phyloP scores from a whole-genome alignment of 2,797 vertebrate species.

The Sciurus vulgaris region DNA sequence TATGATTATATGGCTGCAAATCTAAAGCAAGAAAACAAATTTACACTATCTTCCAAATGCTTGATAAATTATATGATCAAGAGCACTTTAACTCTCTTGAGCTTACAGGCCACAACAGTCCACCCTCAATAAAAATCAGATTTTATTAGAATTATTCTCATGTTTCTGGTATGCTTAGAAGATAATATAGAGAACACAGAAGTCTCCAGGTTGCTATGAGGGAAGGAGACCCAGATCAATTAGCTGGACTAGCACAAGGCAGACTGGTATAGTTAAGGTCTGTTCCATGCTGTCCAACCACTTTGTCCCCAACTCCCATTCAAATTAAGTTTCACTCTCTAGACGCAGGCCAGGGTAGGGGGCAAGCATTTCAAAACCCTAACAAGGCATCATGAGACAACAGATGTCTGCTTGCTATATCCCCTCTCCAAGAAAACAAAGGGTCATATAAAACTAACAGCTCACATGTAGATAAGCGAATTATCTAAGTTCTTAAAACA shows the following conservation, averaged over 20 bases:
- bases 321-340: not conserved
- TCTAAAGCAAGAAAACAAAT: constrained; percentile 33
- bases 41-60: not conserved
- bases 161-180: not conserved
- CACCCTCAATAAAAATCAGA: constrained; percentile 24
- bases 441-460: not conserved
- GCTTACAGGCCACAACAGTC: not conserved
- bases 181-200: constrained; percentile 31
- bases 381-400: not conserved
- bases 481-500: not conserved
- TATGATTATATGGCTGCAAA: not conserved
- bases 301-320: not conserved
- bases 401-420: not conserved
- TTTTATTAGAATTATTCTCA: constrained; percentile 42
- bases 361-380: not conserved
- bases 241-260: not conserved
- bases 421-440: constrained; percentile 10
- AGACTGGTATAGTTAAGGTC: not conserved
- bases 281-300: not conserved
- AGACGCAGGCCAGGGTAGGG: not conserved
- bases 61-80: not conserved
- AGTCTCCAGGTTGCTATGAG: not conserved
- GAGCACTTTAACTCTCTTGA: not conserved
- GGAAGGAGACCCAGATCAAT: not conserved
- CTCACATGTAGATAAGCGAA: not conserved